Base-by-base conservation (phyloP, 2,888 invertebrate species). In the Spisula solida region DNA sequence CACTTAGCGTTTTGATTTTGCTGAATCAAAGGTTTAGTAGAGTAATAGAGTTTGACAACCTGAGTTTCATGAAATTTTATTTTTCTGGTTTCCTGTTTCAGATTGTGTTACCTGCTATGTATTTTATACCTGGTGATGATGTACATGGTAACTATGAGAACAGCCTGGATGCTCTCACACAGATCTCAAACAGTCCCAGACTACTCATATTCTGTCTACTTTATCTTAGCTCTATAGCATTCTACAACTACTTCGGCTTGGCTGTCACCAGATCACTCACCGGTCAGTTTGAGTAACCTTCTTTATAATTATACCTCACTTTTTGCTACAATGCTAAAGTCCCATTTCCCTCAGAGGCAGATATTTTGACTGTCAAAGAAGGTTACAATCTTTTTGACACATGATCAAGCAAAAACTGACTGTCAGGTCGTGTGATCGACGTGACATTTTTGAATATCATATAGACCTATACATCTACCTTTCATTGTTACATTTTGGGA, bases 201-300 rank as follows among this genome's bases (percentile, higher is more conserved):
- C 92, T 95, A 0, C 92, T 95, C 20, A 91, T 94, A 41, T 95
- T 95, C 88, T 95, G 95, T 90, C 89, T 95, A 4, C 93, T 95
- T 1, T 96, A 96, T 88, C 93, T 96, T 18, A 56, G 89, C 5
- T 96, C 95, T 75, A 96, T 95, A 60, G 96, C 95, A 18, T 96
- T 96, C 89, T 96, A 96, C 87, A 96, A 96, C 89, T 96, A 95
- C 89, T 96, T 96, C 93, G 95, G 95, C 16, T 87, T 96, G 78
- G 95, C 96, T 18, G 95, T 96, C 31, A 95, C 96, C 10, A 94
- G 95, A 85, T 95, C 95, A 14, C 90, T 95, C 16, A 96, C 96
- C 90, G 96, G 96, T 96, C 88, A 70, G 81, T 47, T 16, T 31
- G 34, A 75, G 25, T 70, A 25, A 29, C 6, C 5, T 29, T 70